Conservation (phyloP, 2,797 vertebrate species). For the Cynopterus sphinx region DNA sequence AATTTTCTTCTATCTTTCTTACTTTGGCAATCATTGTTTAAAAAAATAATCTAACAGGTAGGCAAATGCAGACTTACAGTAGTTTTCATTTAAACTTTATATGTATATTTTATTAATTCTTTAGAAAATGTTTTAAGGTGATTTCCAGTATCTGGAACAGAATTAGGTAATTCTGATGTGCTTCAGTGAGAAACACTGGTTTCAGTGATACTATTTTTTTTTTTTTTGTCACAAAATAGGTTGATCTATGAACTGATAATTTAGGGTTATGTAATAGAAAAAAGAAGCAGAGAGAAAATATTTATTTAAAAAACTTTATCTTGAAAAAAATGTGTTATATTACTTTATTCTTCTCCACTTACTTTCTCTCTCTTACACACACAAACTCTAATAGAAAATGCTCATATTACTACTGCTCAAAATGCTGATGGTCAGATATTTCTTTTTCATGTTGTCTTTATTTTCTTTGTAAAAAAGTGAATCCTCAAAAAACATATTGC, state of each 20-base stretch:
- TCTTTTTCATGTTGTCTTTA: conserved; percentile 48
- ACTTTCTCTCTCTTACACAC: background rate
- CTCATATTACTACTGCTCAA: background rate
- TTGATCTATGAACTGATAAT: background rate
- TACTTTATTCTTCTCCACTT: background rate
- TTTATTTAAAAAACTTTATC: conserved; percentile 1
- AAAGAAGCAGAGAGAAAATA: background rate
- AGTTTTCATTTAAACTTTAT: background rate
- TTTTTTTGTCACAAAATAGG: background rate
- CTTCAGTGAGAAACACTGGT: background rate
- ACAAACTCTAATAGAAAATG: background rate
- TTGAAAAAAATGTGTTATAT: background rate
- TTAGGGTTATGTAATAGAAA: background rate
- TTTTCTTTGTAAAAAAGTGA: conserved; percentile 41
- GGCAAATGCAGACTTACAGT: background rate
- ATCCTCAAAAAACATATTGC: background rate
- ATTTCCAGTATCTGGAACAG: background rate
- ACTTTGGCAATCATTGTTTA: background rate
- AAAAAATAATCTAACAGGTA: background rate
- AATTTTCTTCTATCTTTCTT: background rate
- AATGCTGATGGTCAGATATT: background rate
- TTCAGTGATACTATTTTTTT: background rate
- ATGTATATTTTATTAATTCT: background rate
- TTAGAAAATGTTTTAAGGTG: background rate
- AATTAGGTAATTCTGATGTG: background rate